Evolutionary conservation across 2,113 vertebrate species (phyloP).

Genomic region (Colaptes auratus): DNA sequence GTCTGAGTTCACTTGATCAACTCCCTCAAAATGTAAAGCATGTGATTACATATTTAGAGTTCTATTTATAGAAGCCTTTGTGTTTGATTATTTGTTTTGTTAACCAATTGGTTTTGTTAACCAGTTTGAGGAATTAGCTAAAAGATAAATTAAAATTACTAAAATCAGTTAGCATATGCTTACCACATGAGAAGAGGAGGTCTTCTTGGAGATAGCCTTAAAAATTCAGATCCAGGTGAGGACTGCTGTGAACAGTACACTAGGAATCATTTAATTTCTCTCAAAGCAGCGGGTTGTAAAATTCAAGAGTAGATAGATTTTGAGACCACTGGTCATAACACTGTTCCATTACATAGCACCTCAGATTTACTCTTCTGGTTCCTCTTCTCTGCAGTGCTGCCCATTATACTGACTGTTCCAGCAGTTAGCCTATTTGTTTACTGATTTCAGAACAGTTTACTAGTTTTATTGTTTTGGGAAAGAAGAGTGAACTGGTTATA

Average conservation of each 20-base stretch:
- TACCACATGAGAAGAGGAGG: neutral
- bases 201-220: neutral
- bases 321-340: neutral
- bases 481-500: neutral
- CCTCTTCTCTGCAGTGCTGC: neutral
- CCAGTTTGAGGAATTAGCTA: neutral
- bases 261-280: neutral
- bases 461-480: conserved; percentile 23
- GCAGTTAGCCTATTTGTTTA: neutral
- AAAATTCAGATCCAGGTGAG: neutral
- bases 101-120: neutral
- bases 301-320: neutral
- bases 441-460: conserved; percentile 13
- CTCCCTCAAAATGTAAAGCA: neutral
- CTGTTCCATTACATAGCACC: neutral
- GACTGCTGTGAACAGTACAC: neutral
- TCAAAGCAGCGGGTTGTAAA: neutral
- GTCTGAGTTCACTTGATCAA: neutral
- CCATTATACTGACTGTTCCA: neutral
- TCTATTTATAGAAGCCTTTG: neutral
- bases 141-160: neutral
- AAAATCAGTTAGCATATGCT: neutral
- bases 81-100: neutral
- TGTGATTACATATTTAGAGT: neutral
- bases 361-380: neutral